phyloP scores from a whole-genome alignment of 2,797 vertebrate species.

The Graptemys geographica region DNA sequence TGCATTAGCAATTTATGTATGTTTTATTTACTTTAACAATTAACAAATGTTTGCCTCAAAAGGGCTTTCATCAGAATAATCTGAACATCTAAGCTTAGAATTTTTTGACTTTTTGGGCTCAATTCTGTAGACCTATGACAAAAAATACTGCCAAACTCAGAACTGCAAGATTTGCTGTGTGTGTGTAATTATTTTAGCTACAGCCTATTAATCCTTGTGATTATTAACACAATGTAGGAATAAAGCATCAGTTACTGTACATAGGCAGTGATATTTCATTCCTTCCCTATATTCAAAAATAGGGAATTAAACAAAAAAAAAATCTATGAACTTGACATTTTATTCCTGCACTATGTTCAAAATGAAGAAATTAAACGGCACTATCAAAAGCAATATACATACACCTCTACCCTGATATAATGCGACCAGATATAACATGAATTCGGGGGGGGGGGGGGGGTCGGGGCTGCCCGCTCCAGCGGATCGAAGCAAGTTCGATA shows the following conservation, averaged over 20 bases:
- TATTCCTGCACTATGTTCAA: background rate
- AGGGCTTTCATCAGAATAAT: background rate
- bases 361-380: background rate
- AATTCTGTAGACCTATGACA: background rate
- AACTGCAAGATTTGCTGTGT: too few species aligned
- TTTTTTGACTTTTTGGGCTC: background rate
- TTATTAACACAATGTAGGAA: background rate
- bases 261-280: background rate
- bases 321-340: background rate
- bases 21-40: background rate
- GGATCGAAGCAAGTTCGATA: too few species aligned
- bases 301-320: background rate
- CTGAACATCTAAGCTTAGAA: background rate
- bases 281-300: background rate
- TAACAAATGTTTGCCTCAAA: background rate
- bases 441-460: too few species aligned
- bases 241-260: background rate
- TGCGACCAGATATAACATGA: too few species aligned
- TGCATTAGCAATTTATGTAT: background rate
- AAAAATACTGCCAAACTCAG: background rate
- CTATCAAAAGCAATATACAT: background rate
- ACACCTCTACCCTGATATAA: too few species aligned
- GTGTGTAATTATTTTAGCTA: background rate
- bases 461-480: too few species aligned
- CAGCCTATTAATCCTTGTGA: background rate